phyloP scores from a whole-genome alignment of 2,888 invertebrate species.

The Yponomeuta malinellus region DNA sequence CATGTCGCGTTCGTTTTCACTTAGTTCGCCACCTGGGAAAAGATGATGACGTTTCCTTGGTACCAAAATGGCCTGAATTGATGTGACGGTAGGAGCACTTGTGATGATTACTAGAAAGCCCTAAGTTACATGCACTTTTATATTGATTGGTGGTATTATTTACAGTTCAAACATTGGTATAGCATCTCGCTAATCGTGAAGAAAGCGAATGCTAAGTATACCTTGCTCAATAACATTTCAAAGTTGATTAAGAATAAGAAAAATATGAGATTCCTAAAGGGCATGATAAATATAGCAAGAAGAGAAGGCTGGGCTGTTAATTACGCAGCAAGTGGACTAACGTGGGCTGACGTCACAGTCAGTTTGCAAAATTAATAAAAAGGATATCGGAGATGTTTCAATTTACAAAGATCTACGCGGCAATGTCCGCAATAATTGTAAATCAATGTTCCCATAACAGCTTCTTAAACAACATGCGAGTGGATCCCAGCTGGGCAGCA shows the following conservation, averaged over 20 bases:
- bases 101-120: too few relatives aligned
- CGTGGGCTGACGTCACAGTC: neutral
- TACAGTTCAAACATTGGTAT: neutral
- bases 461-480: constrained; percentile 33
- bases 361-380: constrained; percentile 2
- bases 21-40: constrained; percentile 79
- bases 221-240: neutral
- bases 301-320: neutral
- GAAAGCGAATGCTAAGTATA: too few relatives aligned
- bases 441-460: constrained; percentile 36
- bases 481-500: neutral
- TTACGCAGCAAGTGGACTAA: neutral
- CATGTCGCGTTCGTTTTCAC: constrained; percentile 83
- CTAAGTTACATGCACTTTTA: too few relatives aligned
- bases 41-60: neutral
- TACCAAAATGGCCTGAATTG: too few relatives aligned
- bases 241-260: neutral
- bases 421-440: constrained; percentile 24
- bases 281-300: neutral
- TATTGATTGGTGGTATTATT: neutral
- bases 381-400: neutral
- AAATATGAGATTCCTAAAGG: neutral
- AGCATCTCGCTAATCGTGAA: too few relatives aligned
- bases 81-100: too few relatives aligned
- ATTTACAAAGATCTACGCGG: constrained; percentile 9